Evolutionary conservation across 1,140 invertebrate genomes (phyloP).

Genomic region (Delia radicum): DNA sequence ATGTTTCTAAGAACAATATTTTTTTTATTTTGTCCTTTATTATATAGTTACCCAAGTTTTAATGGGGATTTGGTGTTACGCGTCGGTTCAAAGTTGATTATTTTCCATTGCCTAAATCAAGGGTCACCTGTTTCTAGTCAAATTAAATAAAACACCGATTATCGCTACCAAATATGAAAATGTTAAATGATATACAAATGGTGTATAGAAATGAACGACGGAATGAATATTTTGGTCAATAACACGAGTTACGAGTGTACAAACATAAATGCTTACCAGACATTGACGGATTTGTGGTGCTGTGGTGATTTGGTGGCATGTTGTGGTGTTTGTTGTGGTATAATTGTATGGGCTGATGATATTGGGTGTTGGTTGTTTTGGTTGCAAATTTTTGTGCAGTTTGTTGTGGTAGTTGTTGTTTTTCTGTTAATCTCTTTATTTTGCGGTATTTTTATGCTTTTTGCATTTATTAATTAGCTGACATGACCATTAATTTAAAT

Average conservation of each 20-base stretch:
- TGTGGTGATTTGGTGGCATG: not conserved
- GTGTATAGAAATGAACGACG: not conserved
- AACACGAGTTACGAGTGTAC: not conserved
- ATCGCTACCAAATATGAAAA: conserved; percentile 4
- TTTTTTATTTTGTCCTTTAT: no score
- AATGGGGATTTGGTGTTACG: no score
- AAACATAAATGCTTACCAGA: not conserved
- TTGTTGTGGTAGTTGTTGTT: not conserved
- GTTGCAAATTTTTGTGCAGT: not conserved
- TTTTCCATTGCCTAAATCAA: no score
- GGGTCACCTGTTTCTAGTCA: no score
- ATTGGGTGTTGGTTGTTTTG: not conserved
- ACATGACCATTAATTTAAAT: conserved; percentile 55
- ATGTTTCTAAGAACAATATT: no score
- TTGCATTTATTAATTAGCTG: conserved; percentile 56
- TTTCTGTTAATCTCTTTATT: not conserved
- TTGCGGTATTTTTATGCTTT: conserved; percentile 38
- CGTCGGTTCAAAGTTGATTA: no score
- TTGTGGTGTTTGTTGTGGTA: not conserved
- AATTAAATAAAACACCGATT: conserved; percentile 4
- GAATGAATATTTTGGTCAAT: not conserved
- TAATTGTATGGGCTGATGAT: not conserved
- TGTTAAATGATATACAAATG: not conserved
- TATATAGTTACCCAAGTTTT: no score
- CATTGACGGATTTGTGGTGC: not conserved